Base-by-base conservation (phyloP, 2,888 invertebrate genomes). In the Myathropa florea region DNA sequence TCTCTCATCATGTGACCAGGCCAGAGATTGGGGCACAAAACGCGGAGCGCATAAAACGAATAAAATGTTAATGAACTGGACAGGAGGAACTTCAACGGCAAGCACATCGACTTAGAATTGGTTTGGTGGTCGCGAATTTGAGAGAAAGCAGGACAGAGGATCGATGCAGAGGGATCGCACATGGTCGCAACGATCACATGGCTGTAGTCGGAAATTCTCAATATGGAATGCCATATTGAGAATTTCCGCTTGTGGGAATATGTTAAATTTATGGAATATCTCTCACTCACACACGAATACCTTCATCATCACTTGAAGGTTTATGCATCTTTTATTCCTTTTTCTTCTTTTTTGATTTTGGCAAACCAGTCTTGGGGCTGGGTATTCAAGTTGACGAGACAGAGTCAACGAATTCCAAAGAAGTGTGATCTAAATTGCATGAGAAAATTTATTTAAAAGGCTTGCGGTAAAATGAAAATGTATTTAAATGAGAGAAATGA, bases 21-120 rank as follows among this genome's bases (percentile, higher is more conserved):
- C 33, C 14, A 23, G 57, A 10, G 55, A 30, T 33, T 26, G 57
- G 57, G 4, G 24, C 23, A 57, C 24, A 9, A 57, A 57, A 57
- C 24, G 57, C 23, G 46, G 18, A 61, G 33, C n/a, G 4, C 6
- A 21, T 18, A 36, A 55, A 33, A 61, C 53, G 33, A 63, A 10
- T 36, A 24, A 33, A 53, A 68, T 68, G 68, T 61, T 77, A 68
- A 77, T 68, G 77, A 77, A 77, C 77, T 61, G 77, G 46, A 10
- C 36, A 70, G 61, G 61, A 70, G 61, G 61, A 36, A 77, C 77
- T 55, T 28, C 7, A 76, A 30, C 60, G 24, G 12, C 59, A 4
- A 33, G 18, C 23, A 24, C 23, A 33, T 9, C 59, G 21, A 28
- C 12, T 46, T 30, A 67, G 24, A 53, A n/a, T n/a, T n/a, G 39